Conservation (phyloP, 2,113 vertebrate species). For the Canis aureus region DNA sequence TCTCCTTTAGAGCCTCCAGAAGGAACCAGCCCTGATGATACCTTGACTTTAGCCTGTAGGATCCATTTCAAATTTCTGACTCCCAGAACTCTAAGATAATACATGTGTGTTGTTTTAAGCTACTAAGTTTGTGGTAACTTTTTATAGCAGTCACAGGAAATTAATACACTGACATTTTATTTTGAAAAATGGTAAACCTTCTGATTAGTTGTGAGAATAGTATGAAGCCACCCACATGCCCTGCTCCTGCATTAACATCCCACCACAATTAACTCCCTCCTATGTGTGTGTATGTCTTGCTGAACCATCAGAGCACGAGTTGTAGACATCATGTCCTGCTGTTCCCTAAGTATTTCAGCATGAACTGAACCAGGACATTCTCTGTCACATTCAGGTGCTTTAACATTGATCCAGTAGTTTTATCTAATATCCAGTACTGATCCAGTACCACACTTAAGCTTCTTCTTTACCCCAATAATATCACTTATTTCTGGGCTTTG, state of each 20-base stretch:
- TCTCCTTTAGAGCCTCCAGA: background rate
- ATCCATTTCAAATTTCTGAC: background rate
- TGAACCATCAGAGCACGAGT: background rate
- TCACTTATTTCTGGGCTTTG: background rate
- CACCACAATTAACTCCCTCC: background rate
- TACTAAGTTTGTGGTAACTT: background rate
- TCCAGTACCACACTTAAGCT: no score
- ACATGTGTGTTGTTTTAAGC: background rate
- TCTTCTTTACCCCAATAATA: background rate
- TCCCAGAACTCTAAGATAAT: background rate
- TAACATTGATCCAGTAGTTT: background rate
- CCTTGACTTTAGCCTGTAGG: background rate
- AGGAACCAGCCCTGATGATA: no score
- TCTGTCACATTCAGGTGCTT: background rate
- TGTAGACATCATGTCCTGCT: background rate
- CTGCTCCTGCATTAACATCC: background rate
- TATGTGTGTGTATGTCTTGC: background rate
- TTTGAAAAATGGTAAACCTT: background rate
- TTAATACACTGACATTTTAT: background rate
- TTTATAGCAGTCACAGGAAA: background rate
- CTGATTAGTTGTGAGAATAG: background rate
- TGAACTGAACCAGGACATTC: background rate
- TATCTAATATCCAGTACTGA: background rate
- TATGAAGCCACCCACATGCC: fast-evolving
- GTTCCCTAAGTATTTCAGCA: background rate